These are phyloP conservation scores for Ginglymostoma cirratum DNA, from an alignment of 2,113 vertebrate genomes.

Conservation along the genomic window DNA sequence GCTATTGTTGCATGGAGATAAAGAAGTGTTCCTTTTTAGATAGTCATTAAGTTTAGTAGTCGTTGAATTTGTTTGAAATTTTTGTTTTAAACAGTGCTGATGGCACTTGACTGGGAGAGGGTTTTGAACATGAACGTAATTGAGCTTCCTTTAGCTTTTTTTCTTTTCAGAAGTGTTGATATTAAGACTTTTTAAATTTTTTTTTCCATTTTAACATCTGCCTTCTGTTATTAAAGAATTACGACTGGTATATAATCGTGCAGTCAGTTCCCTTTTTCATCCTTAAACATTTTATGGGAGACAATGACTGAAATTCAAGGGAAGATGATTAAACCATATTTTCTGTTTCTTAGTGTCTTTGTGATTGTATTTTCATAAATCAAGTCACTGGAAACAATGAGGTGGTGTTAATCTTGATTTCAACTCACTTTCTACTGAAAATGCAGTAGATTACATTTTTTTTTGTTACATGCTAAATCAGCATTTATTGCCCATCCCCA, in stretches of 20 bases:
- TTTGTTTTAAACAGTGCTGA: background rate
- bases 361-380: background rate
- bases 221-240: background rate
- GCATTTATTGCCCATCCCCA: no score
- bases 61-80: background rate
- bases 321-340: background rate
- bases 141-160: background rate
- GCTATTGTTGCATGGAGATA: background rate
- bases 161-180: slow-evolving; percentile 45
- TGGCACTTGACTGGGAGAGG: background rate
- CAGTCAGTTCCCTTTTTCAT: background rate
- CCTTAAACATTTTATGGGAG: background rate
- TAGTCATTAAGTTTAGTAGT: background rate
- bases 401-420: background rate
- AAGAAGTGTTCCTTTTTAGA: background rate
- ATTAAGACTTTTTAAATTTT: slow-evolving; percentile 42
- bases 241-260: background rate
- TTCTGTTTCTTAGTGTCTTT: background rate
- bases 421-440: background rate
- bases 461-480: no score
- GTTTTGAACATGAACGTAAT: background rate
- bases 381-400: background rate
- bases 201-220: slow-evolving; percentile 36
- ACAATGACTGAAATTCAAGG: background rate
- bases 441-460: background rate